These are phyloP conservation scores for Tenthredo distinguenda DNA, from an alignment of 2,888 invertebrate genomes.

Conservation along the genomic window DNA sequence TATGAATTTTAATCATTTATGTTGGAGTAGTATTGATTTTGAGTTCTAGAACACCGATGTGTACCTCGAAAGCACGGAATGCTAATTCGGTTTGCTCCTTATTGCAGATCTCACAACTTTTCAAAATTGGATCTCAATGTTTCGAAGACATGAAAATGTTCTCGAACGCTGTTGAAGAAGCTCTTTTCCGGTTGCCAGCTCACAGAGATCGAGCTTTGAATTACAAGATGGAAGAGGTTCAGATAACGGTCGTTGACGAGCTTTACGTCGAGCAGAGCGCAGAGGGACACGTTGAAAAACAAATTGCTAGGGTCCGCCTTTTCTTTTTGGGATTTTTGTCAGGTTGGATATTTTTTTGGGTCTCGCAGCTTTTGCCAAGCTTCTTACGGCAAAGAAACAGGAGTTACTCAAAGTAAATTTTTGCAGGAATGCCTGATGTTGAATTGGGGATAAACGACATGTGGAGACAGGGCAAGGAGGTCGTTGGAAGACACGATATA, in stretches of 20 bases:
- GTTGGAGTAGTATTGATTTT: neutral
- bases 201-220: constrained; percentile 93
- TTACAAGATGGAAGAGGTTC: constrained; percentile 98
- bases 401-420: constrained; percentile 3
- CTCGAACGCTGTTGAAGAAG: constrained; percentile 94
- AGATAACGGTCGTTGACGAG: constrained; percentile 96
- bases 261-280: constrained; percentile 93
- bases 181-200: constrained; percentile 91
- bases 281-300: constrained; percentile 91
- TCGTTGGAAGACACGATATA: constrained; percentile 99
- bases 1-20: constrained; percentile 8
- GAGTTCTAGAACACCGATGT: neutral
- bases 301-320: constrained; percentile 95
- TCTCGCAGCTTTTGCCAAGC: neutral
- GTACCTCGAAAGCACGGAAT: neutral
- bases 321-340: constrained; percentile 98
- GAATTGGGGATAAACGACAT: constrained; percentile 99
- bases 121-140: constrained; percentile 95
- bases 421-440: constrained; percentile 93
- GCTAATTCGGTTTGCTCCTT: neutral
- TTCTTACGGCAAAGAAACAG: neutral
- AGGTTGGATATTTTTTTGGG: constrained; percentile 78
- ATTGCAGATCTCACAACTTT: constrained; percentile 91
- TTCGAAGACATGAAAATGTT: constrained; percentile 96
- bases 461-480: constrained; percentile 98